Percentiles rank a stretch among this genome's conserved stretches.
phyloP scores from a whole-genome alignment of 1,140 invertebrate species.

The Drosophila pseudoobscura region DNA sequence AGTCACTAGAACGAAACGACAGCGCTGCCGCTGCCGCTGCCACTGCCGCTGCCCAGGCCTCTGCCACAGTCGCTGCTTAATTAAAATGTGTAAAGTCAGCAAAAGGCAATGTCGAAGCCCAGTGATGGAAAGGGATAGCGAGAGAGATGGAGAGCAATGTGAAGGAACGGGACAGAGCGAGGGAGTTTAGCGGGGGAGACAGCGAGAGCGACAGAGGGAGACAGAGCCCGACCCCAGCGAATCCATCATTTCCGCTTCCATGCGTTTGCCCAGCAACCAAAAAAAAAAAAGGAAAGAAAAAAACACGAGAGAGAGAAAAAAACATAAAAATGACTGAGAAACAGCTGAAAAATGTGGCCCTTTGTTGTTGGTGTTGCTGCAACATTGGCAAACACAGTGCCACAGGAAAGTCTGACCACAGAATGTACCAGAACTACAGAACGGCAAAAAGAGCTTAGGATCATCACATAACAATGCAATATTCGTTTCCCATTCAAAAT shows the following conservation, averaged over 20 bases:
- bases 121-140: slow-evolving; percentile 18
- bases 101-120: slow-evolving; percentile 37
- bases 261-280: slow-evolving; percentile 70
- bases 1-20: slow-evolving; percentile 69
- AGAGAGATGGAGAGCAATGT: too few species aligned
- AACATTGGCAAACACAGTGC: slow-evolving; percentile 18
- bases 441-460: too few species aligned
- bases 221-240: slow-evolving; percentile 60
- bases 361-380: slow-evolving; percentile 47
- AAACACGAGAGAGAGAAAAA: slow-evolving; percentile 37
- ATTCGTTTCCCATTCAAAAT: too few species aligned
- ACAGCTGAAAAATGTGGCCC: slow-evolving; percentile 76
- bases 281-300: slow-evolving; percentile 41
- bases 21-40: slow-evolving; percentile 10
- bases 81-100: slow-evolving; percentile 82
- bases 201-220: slow-evolving; percentile 25
- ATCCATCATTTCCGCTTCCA: slow-evolving; percentile 83
- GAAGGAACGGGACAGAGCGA: slow-evolving; percentile 1
- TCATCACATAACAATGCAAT: too few species aligned
- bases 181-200: slow-evolving; percentile 5
- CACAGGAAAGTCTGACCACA: slow-evolving; percentile 30
- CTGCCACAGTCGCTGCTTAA: slow-evolving; percentile 63
- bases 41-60: too few species aligned
- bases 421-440: slow-evolving; percentile 17
- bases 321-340: slow-evolving; percentile 64